These are phyloP conservation scores for Hartigia nigra DNA, from an alignment of 2,888 invertebrate genomes.

Conservation along the genomic window DNA sequence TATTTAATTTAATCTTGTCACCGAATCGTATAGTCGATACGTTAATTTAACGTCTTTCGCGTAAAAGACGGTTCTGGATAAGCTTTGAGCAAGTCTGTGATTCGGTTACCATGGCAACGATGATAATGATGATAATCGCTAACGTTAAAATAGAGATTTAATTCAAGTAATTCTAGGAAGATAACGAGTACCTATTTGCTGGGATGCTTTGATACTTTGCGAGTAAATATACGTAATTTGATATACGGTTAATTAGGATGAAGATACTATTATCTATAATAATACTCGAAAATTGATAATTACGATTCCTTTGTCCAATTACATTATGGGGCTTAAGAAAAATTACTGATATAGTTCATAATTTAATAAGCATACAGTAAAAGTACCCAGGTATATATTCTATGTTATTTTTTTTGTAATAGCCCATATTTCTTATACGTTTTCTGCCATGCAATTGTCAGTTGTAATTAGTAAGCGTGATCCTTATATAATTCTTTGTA, in stretches of 20 bases:
- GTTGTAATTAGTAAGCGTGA: too few relatives aligned
- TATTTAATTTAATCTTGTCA: slow-evolving; percentile 32
- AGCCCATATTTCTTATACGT: background rate
- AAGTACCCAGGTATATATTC: too few relatives aligned
- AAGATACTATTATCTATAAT: background rate
- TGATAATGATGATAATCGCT: background rate
- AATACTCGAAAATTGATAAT: background rate
- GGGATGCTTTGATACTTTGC: background rate
- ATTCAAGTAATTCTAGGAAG: background rate
- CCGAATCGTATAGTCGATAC: background rate
- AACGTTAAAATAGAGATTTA: background rate
- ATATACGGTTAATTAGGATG: background rate
- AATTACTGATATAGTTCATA: background rate
- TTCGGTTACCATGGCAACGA: background rate
- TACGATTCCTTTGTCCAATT: background rate
- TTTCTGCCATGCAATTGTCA: too few relatives aligned
- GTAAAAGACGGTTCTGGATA: background rate
- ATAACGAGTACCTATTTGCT: background rate
- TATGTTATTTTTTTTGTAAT: too few relatives aligned
- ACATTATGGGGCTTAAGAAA: too few relatives aligned
- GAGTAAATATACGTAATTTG: background rate
- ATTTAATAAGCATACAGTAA: too few relatives aligned
- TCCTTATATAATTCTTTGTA: too few relatives aligned
- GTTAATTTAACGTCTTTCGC: background rate
- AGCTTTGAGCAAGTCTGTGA: background rate